phyloP scores from a whole-genome alignment of 2,888 invertebrate species.

The Theodoxus fluviatilis region DNA sequence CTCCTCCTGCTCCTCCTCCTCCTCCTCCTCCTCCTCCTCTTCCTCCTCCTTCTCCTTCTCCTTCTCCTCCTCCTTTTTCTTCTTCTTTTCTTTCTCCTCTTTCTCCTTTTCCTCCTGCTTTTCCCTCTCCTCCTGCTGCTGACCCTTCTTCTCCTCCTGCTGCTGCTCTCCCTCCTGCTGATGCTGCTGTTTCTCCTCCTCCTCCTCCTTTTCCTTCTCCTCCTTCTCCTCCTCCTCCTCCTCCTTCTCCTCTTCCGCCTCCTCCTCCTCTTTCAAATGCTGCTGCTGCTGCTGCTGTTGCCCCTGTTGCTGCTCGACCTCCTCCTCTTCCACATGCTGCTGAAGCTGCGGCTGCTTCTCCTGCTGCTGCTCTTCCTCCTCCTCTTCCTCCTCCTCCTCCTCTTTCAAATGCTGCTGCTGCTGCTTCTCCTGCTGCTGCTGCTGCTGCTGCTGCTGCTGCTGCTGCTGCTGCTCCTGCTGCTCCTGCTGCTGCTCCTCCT shows the following conservation, averaged over 20 bases:
- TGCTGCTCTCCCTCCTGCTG: neutral
- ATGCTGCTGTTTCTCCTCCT: conserved; percentile 7
- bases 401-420: too few species aligned
- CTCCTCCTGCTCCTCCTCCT: conserved; percentile 24
- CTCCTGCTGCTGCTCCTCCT: too few species aligned
- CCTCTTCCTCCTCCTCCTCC: too few species aligned
- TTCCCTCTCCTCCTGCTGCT: conserved; percentile 16
- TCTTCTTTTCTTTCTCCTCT: conserved; percentile 23
- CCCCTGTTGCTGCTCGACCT: too few species aligned
- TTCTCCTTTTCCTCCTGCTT: conserved; percentile 18
- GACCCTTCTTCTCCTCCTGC: neutral
- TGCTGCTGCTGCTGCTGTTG: too few species aligned
- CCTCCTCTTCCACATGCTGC: too few species aligned
- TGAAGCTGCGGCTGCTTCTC: too few species aligned
- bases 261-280: too few species aligned
- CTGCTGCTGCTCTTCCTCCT: too few species aligned
- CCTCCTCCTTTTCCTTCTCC: conserved; percentile 29
- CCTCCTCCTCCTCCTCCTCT: neutral
- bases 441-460: too few species aligned
- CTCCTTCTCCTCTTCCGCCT: neutral
- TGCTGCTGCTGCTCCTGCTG: too few species aligned
- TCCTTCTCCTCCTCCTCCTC: conserved; percentile 34
- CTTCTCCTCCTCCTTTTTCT: conserved; percentile 5
- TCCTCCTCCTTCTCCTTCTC: neutral
- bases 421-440: too few species aligned